Conservation (phyloP, 2,113 vertebrate genomes). For the Calyptomena viridis region DNA sequence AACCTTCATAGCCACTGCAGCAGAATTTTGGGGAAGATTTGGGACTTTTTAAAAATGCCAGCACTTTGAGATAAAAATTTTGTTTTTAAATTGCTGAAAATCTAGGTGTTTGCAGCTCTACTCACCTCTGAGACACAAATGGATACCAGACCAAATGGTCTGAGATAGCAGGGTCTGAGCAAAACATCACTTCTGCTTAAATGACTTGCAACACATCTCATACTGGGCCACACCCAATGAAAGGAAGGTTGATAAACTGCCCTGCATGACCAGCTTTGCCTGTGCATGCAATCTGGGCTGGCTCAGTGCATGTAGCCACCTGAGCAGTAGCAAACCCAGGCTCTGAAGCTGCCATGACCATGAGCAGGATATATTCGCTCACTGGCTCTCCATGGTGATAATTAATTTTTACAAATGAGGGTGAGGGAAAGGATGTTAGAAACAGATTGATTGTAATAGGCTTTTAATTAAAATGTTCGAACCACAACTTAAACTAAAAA, state of each 20-base stretch:
- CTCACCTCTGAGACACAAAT: neutral
- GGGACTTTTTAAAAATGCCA: neutral
- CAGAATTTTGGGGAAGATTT: neutral
- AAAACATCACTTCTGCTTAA: neutral
- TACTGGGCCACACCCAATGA: too few species aligned
- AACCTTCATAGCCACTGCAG: neutral
- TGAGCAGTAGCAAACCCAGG: fast-evolving
- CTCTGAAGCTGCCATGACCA: neutral
- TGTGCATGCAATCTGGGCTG: neutral
- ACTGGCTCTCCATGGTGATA: fast-evolving
- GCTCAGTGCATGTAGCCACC: fast-evolving
- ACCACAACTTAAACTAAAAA: conserved; percentile 30
- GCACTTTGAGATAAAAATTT: neutral
- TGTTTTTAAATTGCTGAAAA: neutral
- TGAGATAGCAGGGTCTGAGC: neutral
- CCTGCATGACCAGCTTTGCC: fast-evolving
- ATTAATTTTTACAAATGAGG: conserved; percentile 14
- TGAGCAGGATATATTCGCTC: neutral
- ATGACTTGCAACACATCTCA: fast-evolving
- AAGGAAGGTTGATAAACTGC: neutral
- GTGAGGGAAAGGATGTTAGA: neutral
- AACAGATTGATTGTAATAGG: conserved; percentile 19
- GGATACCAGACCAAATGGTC: neutral
- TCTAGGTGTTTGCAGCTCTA: neutral
- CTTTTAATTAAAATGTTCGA: conserved; percentile 36